Evolutionary conservation across 1,140 invertebrate species (phyloP), one percentile per base, ranked within the genome.

Genomic region (Drosophila bifasciata): DNA sequence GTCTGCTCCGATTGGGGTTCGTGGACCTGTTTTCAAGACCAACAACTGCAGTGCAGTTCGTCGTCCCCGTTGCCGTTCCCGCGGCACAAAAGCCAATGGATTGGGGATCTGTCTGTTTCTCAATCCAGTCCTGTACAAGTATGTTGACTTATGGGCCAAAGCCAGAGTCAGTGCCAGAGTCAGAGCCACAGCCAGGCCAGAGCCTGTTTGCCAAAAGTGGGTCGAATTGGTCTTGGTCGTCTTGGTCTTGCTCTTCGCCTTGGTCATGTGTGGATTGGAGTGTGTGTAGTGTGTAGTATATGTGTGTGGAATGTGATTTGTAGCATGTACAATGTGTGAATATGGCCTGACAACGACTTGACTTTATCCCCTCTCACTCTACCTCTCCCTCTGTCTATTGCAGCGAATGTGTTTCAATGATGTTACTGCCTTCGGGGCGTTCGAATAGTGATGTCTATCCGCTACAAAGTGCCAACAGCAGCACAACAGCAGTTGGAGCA

Each of bases 391-490:
- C 39, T 51, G 25, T 76, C 48, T 60, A 28, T 74, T 79, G 40
- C 70, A 86, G 85, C 89, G 85, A 90, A 91, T 91, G 89, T 79
- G 77, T 76, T 84, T 90, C 69, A 84, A 91, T 73, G 76, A 91
- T 91, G 90, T 86, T 91, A 77, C 76, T 91, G 90, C 90, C 90
- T 91, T 91, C 90, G 68, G 90, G 90, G 90, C 90, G 89, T 76
- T 91, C 89, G 60, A 91, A 90, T 81, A 90, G 89, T 84, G 89
- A 91, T 89, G 89, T 89, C 59, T 85, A 90, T 86, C 84, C 89
- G 79, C 61, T 89, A 74, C 89, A 84, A 71, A 90, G 76, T 83
- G 66, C 75, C 53, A 77, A 61, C 59, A 60, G 11, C 70, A 74
- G 64, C 51, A 74, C 57, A 49, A 61, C 72, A 55, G n/a, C 48